Evolutionary conservation across 92 coral and sea anemone species (phyloP).

Genomic region (Blastomussa wellsi): DNA sequence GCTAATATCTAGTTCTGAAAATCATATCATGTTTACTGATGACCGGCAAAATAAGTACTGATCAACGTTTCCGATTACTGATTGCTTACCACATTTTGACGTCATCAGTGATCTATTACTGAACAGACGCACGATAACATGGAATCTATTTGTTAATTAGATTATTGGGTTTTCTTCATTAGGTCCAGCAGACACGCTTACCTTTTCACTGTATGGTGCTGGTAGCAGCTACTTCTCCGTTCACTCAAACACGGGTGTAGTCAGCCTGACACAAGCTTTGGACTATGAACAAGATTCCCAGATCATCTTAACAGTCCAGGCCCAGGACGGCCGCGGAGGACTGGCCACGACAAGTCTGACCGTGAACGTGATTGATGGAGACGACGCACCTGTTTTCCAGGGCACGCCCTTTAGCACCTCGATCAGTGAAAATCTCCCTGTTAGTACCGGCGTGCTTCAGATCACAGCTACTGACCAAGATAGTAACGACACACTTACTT

Average conservation of each 20-base stretch:
- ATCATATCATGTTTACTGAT: too few species aligned
- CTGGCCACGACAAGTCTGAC: conserved; percentile 59
- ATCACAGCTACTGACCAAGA: conserved; percentile 65
- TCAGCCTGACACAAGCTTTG: conserved; percentile 59
- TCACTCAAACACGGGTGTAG: conserved; percentile 64
- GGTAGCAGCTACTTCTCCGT: conserved; percentile 58
- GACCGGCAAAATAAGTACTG: too few species aligned
- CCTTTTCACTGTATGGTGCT: conserved; percentile 62
- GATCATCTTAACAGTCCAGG: conserved; percentile 62
- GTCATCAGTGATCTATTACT: too few species aligned
- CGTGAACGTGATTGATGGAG: conserved; percentile 48
- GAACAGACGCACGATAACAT: too few species aligned
- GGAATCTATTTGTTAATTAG: too few species aligned
- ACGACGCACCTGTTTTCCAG: conserved; percentile 60
- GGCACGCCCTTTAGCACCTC: conserved; percentile 55
- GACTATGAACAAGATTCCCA: conserved; percentile 62
- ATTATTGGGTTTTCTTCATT: not conserved
- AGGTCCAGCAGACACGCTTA: conserved; percentile 60
- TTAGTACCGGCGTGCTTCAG: conserved; percentile 53
- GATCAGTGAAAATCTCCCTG: conserved; percentile 50
- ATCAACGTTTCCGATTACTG: too few species aligned
- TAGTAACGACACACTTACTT: conserved; percentile 41
- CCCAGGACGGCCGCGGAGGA: conserved; percentile 66
- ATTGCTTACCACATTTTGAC: too few species aligned
- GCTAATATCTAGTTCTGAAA: too few species aligned